Percentiles rank a stretch among this genome's conserved stretches.
These are phyloP conservation scores for Clarias magur DNA, from an alignment of 2,113 vertebrate genomes.

Conservation along the genomic window DNA sequence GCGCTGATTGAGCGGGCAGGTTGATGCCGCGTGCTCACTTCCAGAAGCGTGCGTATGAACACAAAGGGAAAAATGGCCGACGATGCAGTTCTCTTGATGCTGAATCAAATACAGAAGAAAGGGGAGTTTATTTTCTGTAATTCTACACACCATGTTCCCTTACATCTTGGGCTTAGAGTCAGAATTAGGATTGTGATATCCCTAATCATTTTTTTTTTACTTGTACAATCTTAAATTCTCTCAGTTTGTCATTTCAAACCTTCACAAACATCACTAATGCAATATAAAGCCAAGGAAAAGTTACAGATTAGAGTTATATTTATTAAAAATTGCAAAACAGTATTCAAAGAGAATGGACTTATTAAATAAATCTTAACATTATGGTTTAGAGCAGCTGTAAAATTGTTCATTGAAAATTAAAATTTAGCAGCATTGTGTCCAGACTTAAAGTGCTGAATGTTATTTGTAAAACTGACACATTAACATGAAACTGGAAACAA, in stretches of 20 bases:
- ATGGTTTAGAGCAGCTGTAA: not conserved
- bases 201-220: not conserved
- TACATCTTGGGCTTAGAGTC: not conserved
- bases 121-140: not conserved
- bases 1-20: not conserved
- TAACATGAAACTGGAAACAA: not conserved
- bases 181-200: not conserved
- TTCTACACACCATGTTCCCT: not conserved
- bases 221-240: not conserved
- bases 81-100: too few species aligned
- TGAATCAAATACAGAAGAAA: not conserved
- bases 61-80: not conserved
- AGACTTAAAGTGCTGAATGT: not conserved
- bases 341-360: not conserved
- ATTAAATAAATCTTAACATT: not conserved
- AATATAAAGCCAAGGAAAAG: not conserved
- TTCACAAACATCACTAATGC: not conserved
- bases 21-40: not conserved
- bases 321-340: slow-evolving; percentile 9
- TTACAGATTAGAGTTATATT: slow-evolving; percentile 11
- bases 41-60: not conserved
- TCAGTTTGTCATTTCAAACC: not conserved
- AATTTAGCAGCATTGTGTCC: not conserved
- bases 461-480: not conserved
- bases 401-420: not conserved